These are phyloP conservation scores for Ceyx cyanopectus DNA, from an alignment of 2,113 vertebrate genomes.

Conservation along the genomic window DNA sequence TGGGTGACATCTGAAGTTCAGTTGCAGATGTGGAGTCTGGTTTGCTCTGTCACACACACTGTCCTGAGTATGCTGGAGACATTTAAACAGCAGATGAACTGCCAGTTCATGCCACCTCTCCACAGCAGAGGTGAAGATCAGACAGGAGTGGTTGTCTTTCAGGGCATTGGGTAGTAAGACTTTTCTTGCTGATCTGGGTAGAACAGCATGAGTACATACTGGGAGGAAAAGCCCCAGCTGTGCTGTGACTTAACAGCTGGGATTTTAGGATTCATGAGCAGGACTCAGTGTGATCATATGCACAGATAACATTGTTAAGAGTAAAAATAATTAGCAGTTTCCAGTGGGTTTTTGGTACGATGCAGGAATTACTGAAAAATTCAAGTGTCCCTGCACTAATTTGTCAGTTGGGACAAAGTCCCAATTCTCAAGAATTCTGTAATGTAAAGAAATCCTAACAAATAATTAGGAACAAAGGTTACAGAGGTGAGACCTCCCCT, in stretches of 20 bases:
- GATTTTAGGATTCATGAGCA: neutral
- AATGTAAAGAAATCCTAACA: neutral
- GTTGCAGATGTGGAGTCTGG: neutral
- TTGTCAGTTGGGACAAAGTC: neutral
- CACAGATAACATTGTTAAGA: neutral
- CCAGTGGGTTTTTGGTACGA: neutral
- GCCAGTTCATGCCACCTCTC: neutral
- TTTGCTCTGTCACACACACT: neutral
- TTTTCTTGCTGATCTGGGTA: neutral
- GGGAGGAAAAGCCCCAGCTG: neutral
- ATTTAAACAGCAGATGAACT: neutral
- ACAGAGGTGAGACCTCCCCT: neutral
- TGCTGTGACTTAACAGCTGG: neutral
- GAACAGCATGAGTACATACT: neutral
- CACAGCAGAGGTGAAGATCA: neutral
- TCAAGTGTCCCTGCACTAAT: neutral
- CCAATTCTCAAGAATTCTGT: neutral
- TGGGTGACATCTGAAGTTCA: neutral
- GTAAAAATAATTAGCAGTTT: neutral
- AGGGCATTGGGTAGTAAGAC: neutral
- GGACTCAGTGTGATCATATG: neutral
- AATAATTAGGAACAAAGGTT: neutral
- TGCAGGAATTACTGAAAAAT: neutral
- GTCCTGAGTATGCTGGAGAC: neutral
- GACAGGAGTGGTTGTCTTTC: neutral